Percentiles rank a stretch among this genome's conserved stretches.
phyloP scores from a whole-genome alignment of 2,888 invertebrate genomes.

The Lacanobia wlatinum region DNA sequence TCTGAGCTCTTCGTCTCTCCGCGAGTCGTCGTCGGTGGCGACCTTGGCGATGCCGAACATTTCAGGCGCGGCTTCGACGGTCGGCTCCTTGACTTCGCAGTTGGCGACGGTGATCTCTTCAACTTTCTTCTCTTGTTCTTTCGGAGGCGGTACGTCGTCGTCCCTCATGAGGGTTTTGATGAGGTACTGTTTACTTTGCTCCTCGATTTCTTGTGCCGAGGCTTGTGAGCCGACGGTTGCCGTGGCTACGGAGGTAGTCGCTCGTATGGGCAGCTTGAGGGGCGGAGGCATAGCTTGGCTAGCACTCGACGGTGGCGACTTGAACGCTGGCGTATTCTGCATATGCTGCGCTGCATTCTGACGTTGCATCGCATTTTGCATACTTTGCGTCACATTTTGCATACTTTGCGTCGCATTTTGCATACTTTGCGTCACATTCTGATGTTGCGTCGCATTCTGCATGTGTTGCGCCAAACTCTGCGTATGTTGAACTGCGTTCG shows the following conservation, averaged over 20 bases:
- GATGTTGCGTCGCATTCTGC: conserved; percentile 32
- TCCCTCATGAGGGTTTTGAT: conserved; percentile 97
- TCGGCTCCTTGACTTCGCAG: conserved; percentile 79
- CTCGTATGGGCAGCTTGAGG: conserved; percentile 78
- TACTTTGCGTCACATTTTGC: conserved; percentile 1
- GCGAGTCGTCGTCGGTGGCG: conserved; percentile 73
- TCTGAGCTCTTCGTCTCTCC: conserved; percentile 78
- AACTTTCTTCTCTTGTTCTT: conserved; percentile 90
- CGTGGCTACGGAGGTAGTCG: conserved; percentile 80
- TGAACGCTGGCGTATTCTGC: conserved; percentile 33
- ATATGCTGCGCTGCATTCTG: conserved; percentile 15
- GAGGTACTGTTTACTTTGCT: conserved; percentile 94
- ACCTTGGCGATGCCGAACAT: conserved; percentile 90
- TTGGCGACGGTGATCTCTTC: conserved; percentile 89
- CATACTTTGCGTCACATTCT: conserved; percentile 19
- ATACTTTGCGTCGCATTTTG: conserved; percentile 28
- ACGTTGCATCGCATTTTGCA: conserved; percentile 4
- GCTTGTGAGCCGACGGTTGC: conserved; percentile 87
- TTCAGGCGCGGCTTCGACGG: conserved; percentile 87
- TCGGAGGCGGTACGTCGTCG: conserved; percentile 94
- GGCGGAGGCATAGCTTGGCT: conserved; percentile 82
- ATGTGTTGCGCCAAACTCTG: conserved; percentile 29
- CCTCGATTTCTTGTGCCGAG: conserved; percentile 91
- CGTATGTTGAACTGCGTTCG: conserved; percentile 26
- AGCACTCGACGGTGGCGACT: conserved; percentile 40